Evolutionary conservation across 2,113 vertebrate species (phyloP).

Genomic region (Herpailurus yagouaroundi): DNA sequence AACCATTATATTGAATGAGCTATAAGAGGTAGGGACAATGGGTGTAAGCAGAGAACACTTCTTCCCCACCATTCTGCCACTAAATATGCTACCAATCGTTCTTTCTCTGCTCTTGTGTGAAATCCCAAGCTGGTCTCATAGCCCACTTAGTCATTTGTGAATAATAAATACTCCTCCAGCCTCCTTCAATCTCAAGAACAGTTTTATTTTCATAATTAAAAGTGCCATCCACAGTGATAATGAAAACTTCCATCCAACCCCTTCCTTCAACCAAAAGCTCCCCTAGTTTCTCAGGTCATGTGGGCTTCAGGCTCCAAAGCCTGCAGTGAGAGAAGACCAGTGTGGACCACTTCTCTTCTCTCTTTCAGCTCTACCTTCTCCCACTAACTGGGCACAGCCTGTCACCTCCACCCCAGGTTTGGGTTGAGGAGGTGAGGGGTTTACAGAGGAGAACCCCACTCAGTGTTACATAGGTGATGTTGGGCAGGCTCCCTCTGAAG

Average conservation of each 20-base stretch:
- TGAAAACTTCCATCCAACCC: background rate
- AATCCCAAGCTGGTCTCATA: background rate
- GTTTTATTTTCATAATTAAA: background rate
- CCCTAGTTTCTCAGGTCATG: background rate
- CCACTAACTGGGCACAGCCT: background rate
- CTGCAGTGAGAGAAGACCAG: background rate
- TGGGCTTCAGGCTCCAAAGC: background rate
- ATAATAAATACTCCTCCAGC: background rate
- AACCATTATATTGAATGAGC: background rate
- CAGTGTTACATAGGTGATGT: background rate
- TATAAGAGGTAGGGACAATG: background rate
- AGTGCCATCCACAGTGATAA: background rate
- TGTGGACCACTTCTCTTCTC: background rate
- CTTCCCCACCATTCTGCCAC: background rate
- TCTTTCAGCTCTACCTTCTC: background rate
- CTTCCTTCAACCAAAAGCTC: background rate
- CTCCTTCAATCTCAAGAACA: background rate
- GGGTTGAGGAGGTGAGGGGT: background rate
- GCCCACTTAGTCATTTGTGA: background rate
- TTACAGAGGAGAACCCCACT: background rate
- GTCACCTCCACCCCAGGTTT: background rate
- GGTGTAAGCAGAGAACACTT: background rate
- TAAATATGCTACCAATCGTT: background rate
- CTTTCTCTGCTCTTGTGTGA: background rate
- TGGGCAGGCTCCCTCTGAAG: background rate